phyloP scores from a whole-genome alignment of 2,797 vertebrate species.

The Dallia pectoralis region DNA sequence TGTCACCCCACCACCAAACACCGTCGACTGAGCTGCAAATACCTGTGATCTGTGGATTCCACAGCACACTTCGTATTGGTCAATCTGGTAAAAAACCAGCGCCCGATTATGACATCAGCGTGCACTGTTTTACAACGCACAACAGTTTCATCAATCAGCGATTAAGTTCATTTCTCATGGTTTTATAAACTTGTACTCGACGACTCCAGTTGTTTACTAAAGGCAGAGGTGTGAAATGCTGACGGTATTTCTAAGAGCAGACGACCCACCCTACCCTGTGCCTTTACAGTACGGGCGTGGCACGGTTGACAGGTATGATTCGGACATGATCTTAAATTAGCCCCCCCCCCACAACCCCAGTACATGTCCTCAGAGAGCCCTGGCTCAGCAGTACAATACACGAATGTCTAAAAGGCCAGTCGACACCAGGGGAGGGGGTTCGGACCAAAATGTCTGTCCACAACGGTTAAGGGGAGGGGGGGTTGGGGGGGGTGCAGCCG shows the following conservation, averaged over 20 bases:
- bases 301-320: not conserved
- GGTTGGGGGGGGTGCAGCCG: not conserved
- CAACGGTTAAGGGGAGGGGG: not conserved
- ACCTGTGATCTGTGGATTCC: not conserved
- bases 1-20: no score
- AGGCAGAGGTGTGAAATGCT: not conserved
- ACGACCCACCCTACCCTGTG: no score
- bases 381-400: constrained; percentile 37
- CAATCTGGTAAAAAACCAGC: no score
- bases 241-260: not conserved
- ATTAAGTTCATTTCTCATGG: no score
- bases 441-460: not conserved
- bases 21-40: not conserved
- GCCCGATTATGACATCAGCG: no score
- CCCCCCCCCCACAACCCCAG: no score
- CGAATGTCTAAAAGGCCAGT: constrained; percentile 55
- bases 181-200: no score
- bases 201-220: not conserved
- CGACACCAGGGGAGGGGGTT: constrained; percentile 35
- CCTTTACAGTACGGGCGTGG: not conserved
- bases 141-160: no score
- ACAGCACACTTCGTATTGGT: not conserved
- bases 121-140: no score
- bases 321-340: not conserved
- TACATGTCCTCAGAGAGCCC: not conserved